Percentiles rank a stretch among this genome's conserved stretches.
Conservation (phyloP, 2,888 invertebrate genomes). For the Apotomis turbidana region DNA sequence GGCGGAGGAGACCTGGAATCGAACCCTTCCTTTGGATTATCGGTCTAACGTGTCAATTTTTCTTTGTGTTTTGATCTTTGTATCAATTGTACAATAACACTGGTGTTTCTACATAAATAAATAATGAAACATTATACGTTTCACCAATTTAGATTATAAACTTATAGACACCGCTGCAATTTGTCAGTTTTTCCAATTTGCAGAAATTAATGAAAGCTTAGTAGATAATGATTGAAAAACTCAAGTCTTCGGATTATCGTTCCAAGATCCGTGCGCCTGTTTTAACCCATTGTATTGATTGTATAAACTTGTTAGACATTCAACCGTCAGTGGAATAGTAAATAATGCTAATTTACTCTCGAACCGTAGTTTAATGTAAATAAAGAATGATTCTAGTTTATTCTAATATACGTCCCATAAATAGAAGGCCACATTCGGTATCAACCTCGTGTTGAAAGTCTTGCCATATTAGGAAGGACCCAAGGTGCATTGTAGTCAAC, state of each 20-base stretch:
- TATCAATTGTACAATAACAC: no score
- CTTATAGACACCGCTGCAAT: no score
- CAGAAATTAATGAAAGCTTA: not conserved
- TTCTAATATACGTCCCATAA: conserved; percentile 51
- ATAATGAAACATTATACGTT: no score
- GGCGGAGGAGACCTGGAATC: no score
- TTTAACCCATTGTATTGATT: conserved; percentile 31
- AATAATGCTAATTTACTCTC: conserved; percentile 53
- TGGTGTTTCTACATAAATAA: no score
- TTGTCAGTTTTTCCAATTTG: no score
- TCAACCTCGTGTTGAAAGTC: conserved; percentile 49
- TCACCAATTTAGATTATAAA: no score
- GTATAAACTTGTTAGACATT: conserved; percentile 37
- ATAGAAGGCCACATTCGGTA: conserved; percentile 44
- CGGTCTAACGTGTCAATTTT: no score
- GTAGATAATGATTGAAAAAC: not conserved
- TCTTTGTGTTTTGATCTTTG: no score
- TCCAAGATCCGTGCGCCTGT: conserved; percentile 1
- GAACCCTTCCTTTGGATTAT: no score
- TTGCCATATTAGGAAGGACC: conserved; percentile 49
- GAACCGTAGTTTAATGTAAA: conserved; percentile 53
- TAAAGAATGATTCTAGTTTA: conserved; percentile 53
- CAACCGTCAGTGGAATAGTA: conserved; percentile 44
- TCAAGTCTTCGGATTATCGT: conserved; percentile 1
- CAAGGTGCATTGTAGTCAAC: conserved; percentile 40